Evolutionary conservation across 2,113 vertebrate species (phyloP).

Genomic region (Aptenodytes forsteri): DNA sequence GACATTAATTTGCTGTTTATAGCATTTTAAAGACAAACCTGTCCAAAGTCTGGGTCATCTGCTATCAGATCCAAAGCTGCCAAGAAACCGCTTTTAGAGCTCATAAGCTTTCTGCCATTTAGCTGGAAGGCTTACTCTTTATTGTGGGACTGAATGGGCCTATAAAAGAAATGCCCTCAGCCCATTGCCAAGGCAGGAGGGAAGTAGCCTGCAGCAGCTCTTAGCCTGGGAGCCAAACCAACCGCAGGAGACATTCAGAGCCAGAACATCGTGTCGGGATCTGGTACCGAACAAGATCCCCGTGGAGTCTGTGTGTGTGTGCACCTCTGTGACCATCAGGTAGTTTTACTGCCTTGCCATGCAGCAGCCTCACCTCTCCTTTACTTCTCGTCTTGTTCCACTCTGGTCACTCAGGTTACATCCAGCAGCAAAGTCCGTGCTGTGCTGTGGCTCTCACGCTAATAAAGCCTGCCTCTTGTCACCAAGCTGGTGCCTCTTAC

Average conservation of each 20-base stretch:
- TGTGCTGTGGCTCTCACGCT: not conserved
- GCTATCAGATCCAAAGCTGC: slow-evolving; percentile 8
- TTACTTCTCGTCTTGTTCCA: not conserved
- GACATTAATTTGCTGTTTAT: not conserved
- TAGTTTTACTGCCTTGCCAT: fast-evolving
- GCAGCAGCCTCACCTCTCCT: not conserved
- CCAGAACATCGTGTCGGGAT: not conserved
- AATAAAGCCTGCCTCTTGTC: not conserved
- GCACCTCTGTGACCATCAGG: not conserved
- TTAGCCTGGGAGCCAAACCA: not conserved
- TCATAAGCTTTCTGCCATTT: not conserved
- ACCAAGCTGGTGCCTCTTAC: not conserved
- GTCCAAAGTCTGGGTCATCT: not conserved
- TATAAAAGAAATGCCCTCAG: not conserved
- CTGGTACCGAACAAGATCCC: not conserved
- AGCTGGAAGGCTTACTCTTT: not conserved
- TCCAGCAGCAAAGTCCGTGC: not conserved
- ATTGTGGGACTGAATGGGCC: not conserved
- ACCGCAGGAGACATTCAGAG: not conserved
- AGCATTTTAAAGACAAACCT: not conserved
- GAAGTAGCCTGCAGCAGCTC: not conserved
- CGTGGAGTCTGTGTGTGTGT: fast-evolving
- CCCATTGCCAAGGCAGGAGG: not conserved
- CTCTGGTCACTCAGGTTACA: not conserved
- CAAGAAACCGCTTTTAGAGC: not conserved